Base-by-base conservation (phyloP, 2,888 invertebrate genomes). In the Gortyna flavago region DNA sequence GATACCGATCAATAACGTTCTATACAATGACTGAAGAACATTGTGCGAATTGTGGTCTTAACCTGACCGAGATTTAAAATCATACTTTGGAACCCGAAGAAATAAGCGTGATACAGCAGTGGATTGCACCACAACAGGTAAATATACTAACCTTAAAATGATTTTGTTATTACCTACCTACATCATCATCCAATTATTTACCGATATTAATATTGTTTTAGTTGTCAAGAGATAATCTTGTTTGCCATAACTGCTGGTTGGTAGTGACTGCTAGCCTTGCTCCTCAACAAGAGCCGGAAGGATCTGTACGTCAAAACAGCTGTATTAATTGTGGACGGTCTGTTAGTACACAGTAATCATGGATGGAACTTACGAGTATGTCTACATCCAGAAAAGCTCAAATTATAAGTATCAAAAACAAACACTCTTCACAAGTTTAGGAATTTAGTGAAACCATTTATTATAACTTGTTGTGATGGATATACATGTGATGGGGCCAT, bases 361-460 rank as follows among this genome's bases (percentile, higher is more conserved):
- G 44, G 68, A 78, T 69, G 75, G 75, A 44, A 75, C 78, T 64
- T 75, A n/a, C n/a, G n/a, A n/a, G n/a, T n/a, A 75, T 62, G 25
- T 69, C 0, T 78, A 77, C 41, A 67, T 73, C 48, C 73, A 76
- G 18, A 69, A 75, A 75, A 75, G 68, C 66, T 29, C 44, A 64
- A 72, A 70, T 64, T 54, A 66, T 35, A 64, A 41, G 66, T 54
- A 69, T 41, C 41, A 72, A 35, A 64, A 77, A 54, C 51, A 62
- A 64, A 59, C 25, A 25, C 68, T 51, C 48, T 75, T 25, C 75
- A 68, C 16, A 75, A 75, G 35, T 75, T 61, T 29, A 59, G 48
- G 66, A 77, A 77, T 70, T 64, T 75, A 54, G 18, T 65, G 25
- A 71, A 71, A 72, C 54, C 21, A 29, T 70, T 59, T 57, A 41